A percentile compares a stretch with the other conserved stretches of the same genome.
phyloP scores from a whole-genome alignment of 1,140 invertebrate genomes.

The Arctopsyche grandis region DNA sequence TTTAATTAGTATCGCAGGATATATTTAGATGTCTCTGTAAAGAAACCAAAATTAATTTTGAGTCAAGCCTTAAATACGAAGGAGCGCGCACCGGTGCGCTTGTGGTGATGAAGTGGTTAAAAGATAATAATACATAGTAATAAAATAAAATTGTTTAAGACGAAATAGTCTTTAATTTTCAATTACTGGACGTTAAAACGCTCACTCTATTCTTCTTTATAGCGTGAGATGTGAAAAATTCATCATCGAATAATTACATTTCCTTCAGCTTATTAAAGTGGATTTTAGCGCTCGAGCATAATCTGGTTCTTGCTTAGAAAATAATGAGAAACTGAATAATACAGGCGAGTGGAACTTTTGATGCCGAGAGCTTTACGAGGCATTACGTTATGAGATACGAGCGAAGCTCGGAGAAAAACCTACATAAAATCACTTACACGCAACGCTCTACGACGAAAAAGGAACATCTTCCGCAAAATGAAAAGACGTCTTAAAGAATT shows the following conservation, averaged over 20 bases:
- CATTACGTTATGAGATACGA: conserved; percentile 21
- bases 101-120: too few relatives aligned
- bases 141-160: too few relatives aligned
- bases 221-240: background rate
- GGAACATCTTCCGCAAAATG: background rate
- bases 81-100: too few relatives aligned
- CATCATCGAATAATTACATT: background rate
- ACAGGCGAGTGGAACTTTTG: conserved; percentile 3
- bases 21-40: too few relatives aligned
- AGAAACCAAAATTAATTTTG: too few relatives aligned
- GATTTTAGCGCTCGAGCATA: background rate
- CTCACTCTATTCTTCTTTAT: background rate
- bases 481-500: background rate
- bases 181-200: too few relatives aligned
- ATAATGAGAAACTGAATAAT: conserved; percentile 26
- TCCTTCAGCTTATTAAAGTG: background rate
- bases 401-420: background rate
- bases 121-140: too few relatives aligned
- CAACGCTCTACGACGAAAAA: background rate
- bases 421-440: conserved; percentile 19
- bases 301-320: background rate
- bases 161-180: too few relatives aligned
- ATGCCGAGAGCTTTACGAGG: conserved; percentile 14
- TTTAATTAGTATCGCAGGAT: too few relatives aligned
- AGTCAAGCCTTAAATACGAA: too few relatives aligned